Evolutionary conservation across 2,888 invertebrate species (phyloP).

Genomic region (Polia nebulosa): DNA sequence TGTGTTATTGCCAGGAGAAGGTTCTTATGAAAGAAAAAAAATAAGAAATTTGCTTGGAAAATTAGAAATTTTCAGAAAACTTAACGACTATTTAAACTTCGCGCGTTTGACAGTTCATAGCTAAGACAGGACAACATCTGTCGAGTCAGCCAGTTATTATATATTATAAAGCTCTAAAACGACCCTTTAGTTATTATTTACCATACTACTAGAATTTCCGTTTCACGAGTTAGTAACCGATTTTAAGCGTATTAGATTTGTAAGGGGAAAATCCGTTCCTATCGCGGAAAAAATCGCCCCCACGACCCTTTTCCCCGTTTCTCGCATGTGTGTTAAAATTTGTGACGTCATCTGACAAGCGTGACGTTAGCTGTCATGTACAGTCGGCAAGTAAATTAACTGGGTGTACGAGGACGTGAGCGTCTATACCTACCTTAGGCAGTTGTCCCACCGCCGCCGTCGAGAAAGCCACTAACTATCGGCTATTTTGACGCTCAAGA

Average conservation of each 20-base stretch:
- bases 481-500: too few relatives aligned
- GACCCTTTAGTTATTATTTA: not conserved
- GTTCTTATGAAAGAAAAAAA: too few relatives aligned
- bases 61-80: too few relatives aligned
- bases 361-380: conserved; percentile 54
- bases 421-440: conserved; percentile 1
- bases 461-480: too few relatives aligned
- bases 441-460: too few relatives aligned
- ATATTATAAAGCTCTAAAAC: too few relatives aligned
- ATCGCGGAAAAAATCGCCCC: conserved; percentile 50
- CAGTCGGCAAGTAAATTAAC: conserved; percentile 53
- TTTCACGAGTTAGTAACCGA: conserved; percentile 33
- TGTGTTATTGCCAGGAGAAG: too few relatives aligned
- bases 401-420: not conserved
- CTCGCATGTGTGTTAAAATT: conserved; percentile 50
- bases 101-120: too few relatives aligned
- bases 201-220: not conserved
- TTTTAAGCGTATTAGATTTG: conserved; percentile 62
- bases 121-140: too few relatives aligned
- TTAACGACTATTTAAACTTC: too few relatives aligned
- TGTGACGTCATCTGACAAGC: conserved; percentile 48
- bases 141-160: too few relatives aligned
- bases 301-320: conserved; percentile 48
- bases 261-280: conserved; percentile 45
- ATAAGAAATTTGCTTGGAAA: too few relatives aligned